phyloP scores from a whole-genome alignment of 2,113 vertebrate genomes.

The Leptosomus discolor region DNA sequence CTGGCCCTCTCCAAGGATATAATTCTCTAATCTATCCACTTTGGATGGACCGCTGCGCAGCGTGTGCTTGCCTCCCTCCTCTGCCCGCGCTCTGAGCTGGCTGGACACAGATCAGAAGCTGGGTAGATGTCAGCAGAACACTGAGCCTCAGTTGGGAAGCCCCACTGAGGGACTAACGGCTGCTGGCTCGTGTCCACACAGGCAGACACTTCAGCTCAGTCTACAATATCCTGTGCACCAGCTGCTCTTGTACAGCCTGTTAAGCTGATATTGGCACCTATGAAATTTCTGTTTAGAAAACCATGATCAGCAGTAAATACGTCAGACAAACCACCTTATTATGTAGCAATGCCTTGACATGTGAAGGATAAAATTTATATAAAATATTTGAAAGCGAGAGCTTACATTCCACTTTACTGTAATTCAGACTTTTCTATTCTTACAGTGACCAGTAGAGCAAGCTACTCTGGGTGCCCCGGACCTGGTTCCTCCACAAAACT shows the following conservation, averaged over 20 bases:
- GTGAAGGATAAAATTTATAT: not conserved
- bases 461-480: fast-evolving
- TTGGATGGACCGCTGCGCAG: not conserved
- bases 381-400: not conserved
- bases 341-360: not conserved
- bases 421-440: not conserved
- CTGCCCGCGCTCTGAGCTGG: not conserved
- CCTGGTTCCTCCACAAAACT: not conserved
- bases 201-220: not conserved
- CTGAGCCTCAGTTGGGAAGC: not conserved
- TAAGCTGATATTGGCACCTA: not conserved
- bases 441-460: not conserved
- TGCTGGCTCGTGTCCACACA: not conserved
- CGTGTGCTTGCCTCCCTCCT: not conserved
- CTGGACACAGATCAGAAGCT: not conserved
- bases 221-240: not conserved
- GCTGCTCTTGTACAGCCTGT: not conserved
- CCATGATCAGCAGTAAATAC: not conserved
- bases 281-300: not conserved
- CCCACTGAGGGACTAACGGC: not conserved
- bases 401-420: not conserved
- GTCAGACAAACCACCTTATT: not conserved
- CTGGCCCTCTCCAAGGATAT: not conserved
- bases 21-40: not conserved
- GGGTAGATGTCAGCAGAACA: not conserved